Conservation (phyloP, 2,888 invertebrate species). For the Polietes domitor region DNA sequence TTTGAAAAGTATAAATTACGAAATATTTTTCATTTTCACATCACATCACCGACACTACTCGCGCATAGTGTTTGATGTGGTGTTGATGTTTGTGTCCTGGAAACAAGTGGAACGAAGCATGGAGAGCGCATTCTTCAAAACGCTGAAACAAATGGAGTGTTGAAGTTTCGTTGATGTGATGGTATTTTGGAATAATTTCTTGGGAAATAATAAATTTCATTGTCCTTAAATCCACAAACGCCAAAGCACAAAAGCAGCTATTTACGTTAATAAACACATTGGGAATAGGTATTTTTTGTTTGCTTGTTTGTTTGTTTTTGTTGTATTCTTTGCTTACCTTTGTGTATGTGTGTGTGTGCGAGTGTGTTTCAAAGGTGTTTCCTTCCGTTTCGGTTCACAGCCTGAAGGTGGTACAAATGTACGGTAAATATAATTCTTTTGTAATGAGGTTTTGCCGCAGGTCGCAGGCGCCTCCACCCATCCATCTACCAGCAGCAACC, state of each 20-base stretch:
- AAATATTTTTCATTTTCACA: neutral
- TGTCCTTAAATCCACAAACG: conserved; percentile 26
- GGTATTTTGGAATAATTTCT: neutral
- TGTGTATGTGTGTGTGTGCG: conserved; percentile 1
- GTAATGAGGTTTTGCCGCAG: conserved; percentile 51
- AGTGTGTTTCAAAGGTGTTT: conserved; percentile 56
- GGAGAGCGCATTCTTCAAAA: neutral
- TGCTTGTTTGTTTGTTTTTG: neutral
- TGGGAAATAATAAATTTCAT: conserved; percentile 23
- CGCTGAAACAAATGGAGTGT: neutral
- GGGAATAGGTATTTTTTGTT: neutral
- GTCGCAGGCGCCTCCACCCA: neutral
- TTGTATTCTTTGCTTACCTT: neutral
- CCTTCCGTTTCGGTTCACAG: conserved; percentile 51
- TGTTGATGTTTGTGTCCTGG: neutral
- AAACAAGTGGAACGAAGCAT: neutral
- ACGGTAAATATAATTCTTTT: conserved; percentile 54
- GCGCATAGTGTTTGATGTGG: too few relatives aligned
- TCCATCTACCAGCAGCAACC: neutral
- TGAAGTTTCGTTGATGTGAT: conserved; percentile 4
- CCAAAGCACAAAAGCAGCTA: conserved; percentile 4
- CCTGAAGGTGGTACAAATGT: conserved; percentile 53
- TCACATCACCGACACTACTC: neutral
- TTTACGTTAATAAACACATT: conserved; percentile 42
- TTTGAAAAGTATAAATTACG: conserved; percentile 7